Base-by-base conservation (phyloP, 2,888 invertebrate genomes). In the Clepsis dumicolana region DNA sequence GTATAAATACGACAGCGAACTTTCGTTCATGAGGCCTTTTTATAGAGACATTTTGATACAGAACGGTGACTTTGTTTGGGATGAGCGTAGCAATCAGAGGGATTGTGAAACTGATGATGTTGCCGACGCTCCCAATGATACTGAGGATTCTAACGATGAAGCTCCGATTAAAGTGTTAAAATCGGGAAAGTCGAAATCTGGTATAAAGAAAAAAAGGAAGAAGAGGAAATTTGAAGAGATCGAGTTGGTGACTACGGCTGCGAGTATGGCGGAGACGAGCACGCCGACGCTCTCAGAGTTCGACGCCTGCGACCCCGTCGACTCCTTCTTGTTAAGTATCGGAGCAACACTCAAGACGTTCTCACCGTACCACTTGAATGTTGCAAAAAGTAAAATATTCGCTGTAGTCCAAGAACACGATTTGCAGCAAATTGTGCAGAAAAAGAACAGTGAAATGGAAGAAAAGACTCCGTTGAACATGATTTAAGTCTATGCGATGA, bases 321-420 rank as follows among this genome's bases (percentile, higher is more conserved):
- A 68, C 64, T 63, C 68, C 3, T 68, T 68, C 44, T 57, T 68
- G 1, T 16, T 68, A 16, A 68, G 68, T 18, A 68, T 94, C 1
- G 91, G 91, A 0, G 85, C 92, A 0, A 92, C 91, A 0, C 72
- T 93, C 4, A 93, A 87, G 71, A 85, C 87, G 0, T 93, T 94
- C 70, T 84, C 89, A 0, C 89, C 93, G 0, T 94, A 93, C 72
- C 91, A 93, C 67, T 77, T 93, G 61, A 93, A 94, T 74, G 71
- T 93, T 35, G 93, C 94, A 0, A 94, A 94, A 68, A 91, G 85
- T 74, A 90, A 94, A 78, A 94, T 94, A 73, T 94, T 94, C 63
- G 77, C 88, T 0, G 84, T 93, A 0, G 94, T 94, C 0, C 94
- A 93, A 72, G 92, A 94, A 70, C 90, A 91, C 54, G 94, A 94